Conservation (phyloP, 1,140 invertebrate genomes). For the Steinernema khuongi region DNA sequence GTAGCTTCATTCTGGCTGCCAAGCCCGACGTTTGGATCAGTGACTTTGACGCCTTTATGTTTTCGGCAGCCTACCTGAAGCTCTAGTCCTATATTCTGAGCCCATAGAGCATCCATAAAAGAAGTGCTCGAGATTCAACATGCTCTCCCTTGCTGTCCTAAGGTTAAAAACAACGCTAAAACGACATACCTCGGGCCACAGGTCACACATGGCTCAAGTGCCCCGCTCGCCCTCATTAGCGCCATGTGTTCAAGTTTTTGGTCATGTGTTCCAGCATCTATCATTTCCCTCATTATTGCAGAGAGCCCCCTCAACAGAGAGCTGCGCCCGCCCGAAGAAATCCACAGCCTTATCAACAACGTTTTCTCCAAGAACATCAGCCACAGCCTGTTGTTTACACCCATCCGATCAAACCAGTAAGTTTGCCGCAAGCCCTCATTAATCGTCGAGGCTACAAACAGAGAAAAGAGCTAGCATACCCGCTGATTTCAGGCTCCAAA, state of each 20-base stretch:
- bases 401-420: background rate
- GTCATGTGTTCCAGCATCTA: conserved; percentile 20
- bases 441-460: background rate
- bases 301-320: background rate
- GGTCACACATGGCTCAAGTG: background rate
- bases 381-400: background rate
- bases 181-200: too few relatives aligned
- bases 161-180: too few relatives aligned
- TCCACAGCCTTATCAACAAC: background rate
- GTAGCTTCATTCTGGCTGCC: too few relatives aligned
- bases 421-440: too few relatives aligned
- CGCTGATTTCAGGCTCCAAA: background rate
- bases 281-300: background rate
- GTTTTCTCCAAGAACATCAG: conserved; percentile 10
- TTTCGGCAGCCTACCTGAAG: conserved; percentile 16
- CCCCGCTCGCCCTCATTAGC: background rate
- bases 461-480: background rate
- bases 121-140: conserved; percentile 12
- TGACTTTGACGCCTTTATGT: background rate
- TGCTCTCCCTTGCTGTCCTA: background rate
- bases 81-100: background rate
- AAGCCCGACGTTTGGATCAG: too few relatives aligned
- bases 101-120: conserved; percentile 19
- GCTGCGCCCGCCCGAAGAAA: background rate
- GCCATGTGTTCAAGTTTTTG: conserved; percentile 24